These are phyloP conservation scores for Smittia sp. DNA, from an alignment of 2,888 invertebrate species.

Conservation along the genomic window DNA sequence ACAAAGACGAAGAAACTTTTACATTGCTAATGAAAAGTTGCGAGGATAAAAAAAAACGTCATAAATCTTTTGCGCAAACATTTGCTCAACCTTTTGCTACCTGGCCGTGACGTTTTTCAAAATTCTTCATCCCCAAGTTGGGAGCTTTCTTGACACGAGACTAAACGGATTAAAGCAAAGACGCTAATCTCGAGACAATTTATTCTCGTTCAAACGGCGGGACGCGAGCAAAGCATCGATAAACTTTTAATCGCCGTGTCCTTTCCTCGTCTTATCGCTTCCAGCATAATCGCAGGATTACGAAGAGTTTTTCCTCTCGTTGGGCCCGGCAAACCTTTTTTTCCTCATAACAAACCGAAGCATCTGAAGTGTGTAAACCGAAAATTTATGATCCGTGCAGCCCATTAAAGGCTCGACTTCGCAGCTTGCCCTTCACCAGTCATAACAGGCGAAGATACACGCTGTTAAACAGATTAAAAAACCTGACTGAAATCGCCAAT, in stretches of 20 bases:
- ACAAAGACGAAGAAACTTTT: background rate
- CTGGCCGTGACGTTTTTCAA: background rate
- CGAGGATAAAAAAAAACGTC: background rate
- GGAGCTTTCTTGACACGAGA: background rate
- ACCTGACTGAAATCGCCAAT: background rate
- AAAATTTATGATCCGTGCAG: constrained; percentile 35
- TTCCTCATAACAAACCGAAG: background rate
- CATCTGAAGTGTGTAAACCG: constrained; percentile 25
- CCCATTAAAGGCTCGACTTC: background rate
- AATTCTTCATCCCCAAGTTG: background rate
- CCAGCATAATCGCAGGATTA: background rate
- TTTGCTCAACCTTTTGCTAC: background rate
- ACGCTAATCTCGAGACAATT: background rate
- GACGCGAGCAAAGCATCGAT: background rate
- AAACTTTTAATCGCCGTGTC: constrained; percentile 28
- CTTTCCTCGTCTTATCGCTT: constrained; percentile 9
- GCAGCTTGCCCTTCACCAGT: too few species aligned
- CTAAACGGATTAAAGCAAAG: constrained; percentile 14
- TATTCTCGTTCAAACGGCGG: background rate
- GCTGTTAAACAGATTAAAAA: background rate
- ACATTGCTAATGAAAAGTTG: background rate
- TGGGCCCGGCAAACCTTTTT: background rate
- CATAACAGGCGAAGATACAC: too few species aligned
- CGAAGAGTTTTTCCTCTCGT: background rate
- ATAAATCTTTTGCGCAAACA: background rate